Percentiles rank a stretch among this genome's conserved stretches.
phyloP scores from a whole-genome alignment of 2,113 vertebrate species.

The Alligator sinensis region DNA sequence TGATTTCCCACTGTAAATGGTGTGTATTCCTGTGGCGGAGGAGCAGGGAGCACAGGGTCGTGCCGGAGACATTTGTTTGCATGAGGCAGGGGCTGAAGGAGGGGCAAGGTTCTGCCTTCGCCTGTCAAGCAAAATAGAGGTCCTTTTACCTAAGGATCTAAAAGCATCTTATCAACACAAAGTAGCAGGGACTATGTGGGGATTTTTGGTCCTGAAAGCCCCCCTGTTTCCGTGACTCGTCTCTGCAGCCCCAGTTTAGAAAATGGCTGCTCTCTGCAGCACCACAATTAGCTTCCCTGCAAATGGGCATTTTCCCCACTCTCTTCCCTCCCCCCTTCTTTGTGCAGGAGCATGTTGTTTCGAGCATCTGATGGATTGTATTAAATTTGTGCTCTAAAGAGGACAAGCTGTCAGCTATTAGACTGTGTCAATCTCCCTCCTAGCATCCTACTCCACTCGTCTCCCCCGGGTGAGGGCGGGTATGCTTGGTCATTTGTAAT shows the following conservation, averaged over 20 bases:
- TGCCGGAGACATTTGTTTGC: not conserved
- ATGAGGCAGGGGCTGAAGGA: accelerated
- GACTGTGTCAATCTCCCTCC: not conserved
- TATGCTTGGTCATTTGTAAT: not conserved
- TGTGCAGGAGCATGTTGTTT: accelerated
- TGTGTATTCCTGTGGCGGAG: accelerated
- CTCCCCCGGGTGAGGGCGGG: not conserved
- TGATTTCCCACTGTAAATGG: accelerated
- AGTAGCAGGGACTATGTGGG: not conserved
- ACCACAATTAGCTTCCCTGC: not conserved
- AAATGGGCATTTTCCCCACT: accelerated
- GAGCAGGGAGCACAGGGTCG: not conserved
- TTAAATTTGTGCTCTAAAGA: not conserved
- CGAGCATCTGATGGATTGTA: not conserved
- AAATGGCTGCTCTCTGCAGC: not conserved
- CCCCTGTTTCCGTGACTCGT: not conserved
- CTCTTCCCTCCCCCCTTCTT: not conserved
- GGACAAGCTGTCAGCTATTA: not conserved
- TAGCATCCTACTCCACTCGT: not conserved
- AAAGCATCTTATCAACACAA: too few relatives aligned
- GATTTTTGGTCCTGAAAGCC: accelerated
- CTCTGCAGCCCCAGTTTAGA: not conserved
- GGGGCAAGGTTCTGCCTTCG: not conserved
- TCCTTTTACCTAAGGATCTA: too few relatives aligned
- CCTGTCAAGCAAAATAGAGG: not conserved